Evolutionary conservation across 2,113 vertebrate species (phyloP).

Genomic region (Rhizomys pruinosus): DNA sequence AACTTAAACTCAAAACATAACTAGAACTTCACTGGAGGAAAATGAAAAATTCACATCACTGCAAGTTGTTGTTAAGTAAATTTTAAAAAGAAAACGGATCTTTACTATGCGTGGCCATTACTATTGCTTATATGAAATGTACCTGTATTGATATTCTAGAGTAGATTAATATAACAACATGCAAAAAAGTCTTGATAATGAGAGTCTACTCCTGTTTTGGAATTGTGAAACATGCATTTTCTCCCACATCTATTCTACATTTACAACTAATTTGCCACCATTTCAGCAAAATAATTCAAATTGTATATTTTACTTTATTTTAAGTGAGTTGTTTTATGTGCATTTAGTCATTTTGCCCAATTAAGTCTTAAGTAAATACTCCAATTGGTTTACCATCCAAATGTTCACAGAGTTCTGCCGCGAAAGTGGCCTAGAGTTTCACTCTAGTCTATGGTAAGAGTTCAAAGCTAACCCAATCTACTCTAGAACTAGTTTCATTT

Average conservation of each 20-base stretch:
- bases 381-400: conserved; percentile 15
- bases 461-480: not conserved
- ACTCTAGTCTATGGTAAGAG: not conserved
- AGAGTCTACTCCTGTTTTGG: not conserved
- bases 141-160: conserved; percentile 64
- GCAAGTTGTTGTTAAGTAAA: conserved; percentile 44
- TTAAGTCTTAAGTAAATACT: conserved; percentile 32
- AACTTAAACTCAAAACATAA: not conserved
- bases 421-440: not conserved
- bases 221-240: not conserved
- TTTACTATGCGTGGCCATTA: conserved; percentile 59
- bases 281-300: conserved; percentile 41
- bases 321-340: not conserved
- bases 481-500: conserved; percentile 3
- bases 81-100: conserved; percentile 32
- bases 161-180: conserved; percentile 62
- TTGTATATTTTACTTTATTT: not conserved
- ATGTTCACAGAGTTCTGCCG: conserved; percentile 11
- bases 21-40: conserved; percentile 55
- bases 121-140: conserved; percentile 66
- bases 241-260: conserved; percentile 30
- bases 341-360: not conserved
- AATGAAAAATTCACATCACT: conserved; percentile 6
- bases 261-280: conserved; percentile 18
- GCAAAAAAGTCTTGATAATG: conserved; percentile 61